phyloP scores from a whole-genome alignment of 2,797 vertebrate species.

The Enteromius argenteus region DNA sequence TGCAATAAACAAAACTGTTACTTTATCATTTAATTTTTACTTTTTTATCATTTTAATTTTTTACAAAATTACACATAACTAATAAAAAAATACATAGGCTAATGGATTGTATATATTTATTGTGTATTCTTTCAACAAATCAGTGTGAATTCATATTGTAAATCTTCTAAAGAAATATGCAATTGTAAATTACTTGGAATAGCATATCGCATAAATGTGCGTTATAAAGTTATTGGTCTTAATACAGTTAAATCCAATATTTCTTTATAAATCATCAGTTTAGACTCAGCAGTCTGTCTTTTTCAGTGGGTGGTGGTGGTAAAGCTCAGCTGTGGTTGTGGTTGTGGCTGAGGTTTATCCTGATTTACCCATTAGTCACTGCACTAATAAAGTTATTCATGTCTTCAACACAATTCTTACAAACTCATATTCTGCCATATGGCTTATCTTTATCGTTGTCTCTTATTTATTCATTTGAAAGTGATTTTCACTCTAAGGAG shows the following conservation, averaged over 20 bases:
- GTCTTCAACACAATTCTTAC: conserved; percentile 20
- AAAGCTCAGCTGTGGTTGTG: conserved; percentile 26
- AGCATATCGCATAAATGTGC: background rate
- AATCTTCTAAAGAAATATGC: conserved; percentile 4
- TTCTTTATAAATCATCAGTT: conserved; percentile 6
- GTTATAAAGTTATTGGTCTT: background rate
- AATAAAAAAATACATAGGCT: background rate
- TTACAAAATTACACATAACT: no score
- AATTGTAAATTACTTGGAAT: background rate
- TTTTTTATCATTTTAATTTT: no score
- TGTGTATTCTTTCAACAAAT: background rate
- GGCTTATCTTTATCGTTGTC: conserved; percentile 16
- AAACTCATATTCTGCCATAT: conserved; percentile 6
- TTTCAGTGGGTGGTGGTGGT: conserved; percentile 34
- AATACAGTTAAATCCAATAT: background rate
- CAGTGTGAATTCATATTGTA: background rate
- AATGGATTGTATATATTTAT: background rate
- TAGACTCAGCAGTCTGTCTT: background rate
- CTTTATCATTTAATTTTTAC: background rate
- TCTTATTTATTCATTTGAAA: conserved; percentile 43
- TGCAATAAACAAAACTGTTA: background rate
- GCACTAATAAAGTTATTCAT: background rate
- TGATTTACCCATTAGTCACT: conserved; percentile 32
- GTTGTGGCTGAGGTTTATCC: conserved; percentile 33
- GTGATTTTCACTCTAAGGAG: conserved; percentile 43